Conservation (phyloP, 1,140 invertebrate species). For the Dryas iulia region DNA sequence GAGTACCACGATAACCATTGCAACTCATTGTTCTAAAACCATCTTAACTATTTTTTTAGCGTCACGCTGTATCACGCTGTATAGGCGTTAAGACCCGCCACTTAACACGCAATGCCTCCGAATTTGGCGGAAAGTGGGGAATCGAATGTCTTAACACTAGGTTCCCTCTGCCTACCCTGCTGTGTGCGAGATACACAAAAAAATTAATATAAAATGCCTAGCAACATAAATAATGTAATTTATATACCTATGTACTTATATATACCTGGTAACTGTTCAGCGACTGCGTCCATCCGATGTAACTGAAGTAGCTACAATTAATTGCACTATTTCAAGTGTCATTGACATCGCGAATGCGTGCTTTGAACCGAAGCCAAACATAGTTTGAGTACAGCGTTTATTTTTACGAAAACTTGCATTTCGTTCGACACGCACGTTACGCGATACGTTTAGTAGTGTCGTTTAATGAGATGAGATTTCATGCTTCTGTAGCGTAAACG, state of each 20-base stretch:
- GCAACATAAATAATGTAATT: too few species aligned
- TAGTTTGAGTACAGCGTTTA: slow-evolving; percentile 7
- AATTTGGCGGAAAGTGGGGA: too few species aligned
- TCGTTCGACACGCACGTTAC: slow-evolving; percentile 14
- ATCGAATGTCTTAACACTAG: too few species aligned
- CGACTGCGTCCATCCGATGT: slow-evolving; percentile 5
- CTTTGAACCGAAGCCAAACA: slow-evolving; percentile 45
- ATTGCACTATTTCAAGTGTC: slow-evolving; percentile 36
- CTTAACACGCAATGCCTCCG: too few species aligned
- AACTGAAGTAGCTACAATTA: slow-evolving; percentile 28
- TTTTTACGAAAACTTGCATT: slow-evolving; percentile 23
- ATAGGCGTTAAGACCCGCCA: too few species aligned
- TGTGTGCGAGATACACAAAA: too few species aligned
- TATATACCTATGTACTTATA: not conserved
- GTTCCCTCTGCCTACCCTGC: too few species aligned
- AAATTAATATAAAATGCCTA: too few species aligned
- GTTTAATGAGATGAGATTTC: not conserved
- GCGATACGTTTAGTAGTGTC: not conserved
- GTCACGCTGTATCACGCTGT: too few species aligned
- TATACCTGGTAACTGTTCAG: not conserved
- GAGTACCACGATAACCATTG: too few species aligned
- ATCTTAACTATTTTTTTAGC: too few species aligned
- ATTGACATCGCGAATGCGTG: slow-evolving; percentile 40
- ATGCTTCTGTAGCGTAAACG: not conserved
- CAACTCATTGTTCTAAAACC: too few species aligned